Conservation (phyloP, 2,113 vertebrate genomes). For the Tyto alba region DNA sequence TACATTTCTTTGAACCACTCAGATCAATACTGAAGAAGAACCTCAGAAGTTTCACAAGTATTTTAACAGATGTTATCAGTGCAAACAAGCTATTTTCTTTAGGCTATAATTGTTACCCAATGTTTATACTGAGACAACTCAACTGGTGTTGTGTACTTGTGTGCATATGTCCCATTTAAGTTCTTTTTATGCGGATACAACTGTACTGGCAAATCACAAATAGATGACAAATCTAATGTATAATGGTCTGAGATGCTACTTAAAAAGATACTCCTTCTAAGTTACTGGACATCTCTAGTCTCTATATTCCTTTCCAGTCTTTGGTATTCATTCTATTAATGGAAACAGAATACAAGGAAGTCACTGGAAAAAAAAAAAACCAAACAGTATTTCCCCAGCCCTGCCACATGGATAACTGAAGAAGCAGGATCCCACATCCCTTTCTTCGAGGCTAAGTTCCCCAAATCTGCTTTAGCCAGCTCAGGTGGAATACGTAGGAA, state of each 20-base stretch:
- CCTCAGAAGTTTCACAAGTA: neutral
- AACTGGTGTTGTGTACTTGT: neutral
- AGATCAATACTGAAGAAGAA: neutral
- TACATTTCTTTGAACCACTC: neutral
- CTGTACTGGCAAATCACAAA: neutral
- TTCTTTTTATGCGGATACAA: neutral
- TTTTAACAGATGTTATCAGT: neutral
- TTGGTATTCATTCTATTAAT: neutral
- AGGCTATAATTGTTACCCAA: neutral
- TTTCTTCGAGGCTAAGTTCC: neutral
- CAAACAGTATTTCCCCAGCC: neutral
- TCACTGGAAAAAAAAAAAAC: neutral
- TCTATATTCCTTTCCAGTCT: neutral
- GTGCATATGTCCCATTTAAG: neutral
- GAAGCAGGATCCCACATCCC: neutral
- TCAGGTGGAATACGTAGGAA: neutral
- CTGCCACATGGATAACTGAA: neutral
- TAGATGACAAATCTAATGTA: neutral
- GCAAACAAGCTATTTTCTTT: neutral
- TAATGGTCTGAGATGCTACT: neutral
- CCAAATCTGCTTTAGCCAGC: neutral
- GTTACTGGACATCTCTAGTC: neutral
- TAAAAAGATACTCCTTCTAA: neutral
- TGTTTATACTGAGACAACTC: neutral
- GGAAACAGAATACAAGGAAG: neutral